Percentiles rank a stretch among this genome's conserved stretches.
Evolutionary conservation across 2,113 vertebrate species (phyloP).

Genomic region (Enhydra lutris): DNA sequence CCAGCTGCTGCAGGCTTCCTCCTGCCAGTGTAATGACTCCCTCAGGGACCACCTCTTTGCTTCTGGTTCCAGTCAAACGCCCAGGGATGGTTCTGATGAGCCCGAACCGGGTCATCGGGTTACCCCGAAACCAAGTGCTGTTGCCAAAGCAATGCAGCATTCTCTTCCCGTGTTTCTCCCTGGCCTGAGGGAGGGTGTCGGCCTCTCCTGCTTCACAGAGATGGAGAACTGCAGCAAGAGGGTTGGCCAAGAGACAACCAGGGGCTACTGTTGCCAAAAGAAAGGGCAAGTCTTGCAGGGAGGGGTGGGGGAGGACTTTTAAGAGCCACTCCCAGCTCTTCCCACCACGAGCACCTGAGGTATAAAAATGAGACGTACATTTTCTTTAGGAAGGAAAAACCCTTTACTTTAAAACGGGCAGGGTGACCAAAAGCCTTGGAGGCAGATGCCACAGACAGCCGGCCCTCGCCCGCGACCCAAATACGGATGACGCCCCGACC

Average conservation of each 20-base stretch:
- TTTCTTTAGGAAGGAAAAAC: background rate
- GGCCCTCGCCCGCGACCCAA: background rate
- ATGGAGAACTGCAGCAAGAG: background rate
- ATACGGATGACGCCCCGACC: background rate
- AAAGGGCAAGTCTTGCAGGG: background rate
- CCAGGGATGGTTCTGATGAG: background rate
- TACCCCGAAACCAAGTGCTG: background rate
- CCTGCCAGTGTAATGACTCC: background rate
- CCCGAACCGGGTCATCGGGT: background rate
- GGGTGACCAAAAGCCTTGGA: background rate
- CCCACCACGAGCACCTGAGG: background rate
- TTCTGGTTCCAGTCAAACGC: background rate
- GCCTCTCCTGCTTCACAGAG: background rate
- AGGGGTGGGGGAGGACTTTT: background rate
- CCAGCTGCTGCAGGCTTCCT: background rate
- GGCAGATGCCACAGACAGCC: no score
- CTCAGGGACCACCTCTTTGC: background rate
- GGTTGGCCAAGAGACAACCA: background rate
- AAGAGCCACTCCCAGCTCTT: background rate
- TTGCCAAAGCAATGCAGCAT: background rate
- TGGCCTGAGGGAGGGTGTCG: background rate
- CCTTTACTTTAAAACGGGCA: background rate
- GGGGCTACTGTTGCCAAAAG: background rate
- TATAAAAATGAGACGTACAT: background rate
- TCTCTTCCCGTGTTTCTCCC: background rate